A percentile compares a stretch with the other conserved stretches of the same genome.
These are phyloP conservation scores for Ectemnius cavifrons DNA, from an alignment of 2,888 invertebrate species.

Conservation along the genomic window DNA sequence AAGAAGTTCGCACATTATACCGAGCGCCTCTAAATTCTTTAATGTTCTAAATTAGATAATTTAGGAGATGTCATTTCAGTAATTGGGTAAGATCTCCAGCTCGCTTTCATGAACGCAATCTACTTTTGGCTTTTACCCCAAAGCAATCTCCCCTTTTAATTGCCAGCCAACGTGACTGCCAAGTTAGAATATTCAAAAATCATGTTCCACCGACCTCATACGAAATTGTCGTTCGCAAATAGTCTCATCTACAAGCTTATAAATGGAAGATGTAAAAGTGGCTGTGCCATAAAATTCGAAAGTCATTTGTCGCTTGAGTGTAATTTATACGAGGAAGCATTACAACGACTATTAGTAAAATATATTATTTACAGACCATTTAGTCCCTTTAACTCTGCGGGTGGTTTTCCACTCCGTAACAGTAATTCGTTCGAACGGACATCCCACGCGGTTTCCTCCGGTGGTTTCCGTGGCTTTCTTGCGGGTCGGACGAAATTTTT, in stretches of 20 bases:
- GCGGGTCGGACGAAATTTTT: neutral
- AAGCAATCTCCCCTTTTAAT: too few relatives aligned
- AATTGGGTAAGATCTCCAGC: slow-evolving; percentile 36
- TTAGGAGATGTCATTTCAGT: slow-evolving; percentile 26
- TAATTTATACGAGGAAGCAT: neutral
- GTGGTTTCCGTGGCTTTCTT: slow-evolving; percentile 14
- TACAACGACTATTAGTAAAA: slow-evolving; percentile 10
- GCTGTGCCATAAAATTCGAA: neutral
- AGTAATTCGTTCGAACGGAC: neutral
- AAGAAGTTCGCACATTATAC: slow-evolving; percentile 37
- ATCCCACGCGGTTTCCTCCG: neutral
- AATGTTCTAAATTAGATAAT: neutral
- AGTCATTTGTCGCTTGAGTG: neutral
- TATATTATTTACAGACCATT: slow-evolving; percentile 27
- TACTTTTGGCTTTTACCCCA: slow-evolving; percentile 10
- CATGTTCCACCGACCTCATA: neutral
- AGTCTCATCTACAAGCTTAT: neutral
- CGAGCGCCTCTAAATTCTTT: too few relatives aligned
- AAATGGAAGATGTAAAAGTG: neutral
- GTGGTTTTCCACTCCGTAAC: neutral
- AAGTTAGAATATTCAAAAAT: neutral
- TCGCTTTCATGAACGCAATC: neutral
- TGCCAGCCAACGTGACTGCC: too few relatives aligned
- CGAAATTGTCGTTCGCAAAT: neutral
- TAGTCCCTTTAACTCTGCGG: neutral